Evolutionary conservation across 1,140 invertebrate genomes (phyloP).

Genomic region (Drosophila virilis): DNA sequence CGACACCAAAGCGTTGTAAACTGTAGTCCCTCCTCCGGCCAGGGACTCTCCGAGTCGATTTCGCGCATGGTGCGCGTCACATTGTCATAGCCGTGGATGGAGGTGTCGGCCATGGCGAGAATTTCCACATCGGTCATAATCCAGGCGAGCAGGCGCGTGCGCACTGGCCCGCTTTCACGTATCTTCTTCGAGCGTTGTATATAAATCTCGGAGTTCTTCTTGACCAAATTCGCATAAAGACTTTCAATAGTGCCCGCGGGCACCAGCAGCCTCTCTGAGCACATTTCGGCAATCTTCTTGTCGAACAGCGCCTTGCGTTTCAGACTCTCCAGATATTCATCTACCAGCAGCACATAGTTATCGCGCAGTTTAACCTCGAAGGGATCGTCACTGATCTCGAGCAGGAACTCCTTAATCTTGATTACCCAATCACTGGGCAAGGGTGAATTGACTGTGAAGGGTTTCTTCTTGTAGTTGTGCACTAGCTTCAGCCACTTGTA

Average conservation of each 20-base stretch:
- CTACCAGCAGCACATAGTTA: conserved; percentile 97
- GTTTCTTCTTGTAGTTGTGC: conserved; percentile 90
- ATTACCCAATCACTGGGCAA: conserved; percentile 95
- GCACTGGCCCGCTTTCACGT: conserved; percentile 88
- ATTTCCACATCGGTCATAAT: conserved; percentile 91
- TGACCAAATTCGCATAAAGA: conserved; percentile 92
- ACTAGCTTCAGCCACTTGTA: conserved; percentile 96
- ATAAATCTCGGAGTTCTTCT: conserved; percentile 97
- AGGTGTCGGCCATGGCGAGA: conserved; percentile 93
- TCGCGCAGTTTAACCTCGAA: conserved; percentile 98
- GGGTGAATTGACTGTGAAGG: conserved; percentile 88
- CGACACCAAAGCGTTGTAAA: conserved; percentile 98
- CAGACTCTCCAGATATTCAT: conserved; percentile 97
- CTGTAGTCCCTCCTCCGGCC: conserved; percentile 95
- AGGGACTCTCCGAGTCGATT: conserved; percentile 94
- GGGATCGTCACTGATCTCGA: conserved; percentile 98
- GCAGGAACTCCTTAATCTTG: conserved; percentile 92
- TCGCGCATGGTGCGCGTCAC: conserved; percentile 90
- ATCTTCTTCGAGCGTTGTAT: conserved; percentile 95
- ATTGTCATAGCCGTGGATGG: conserved; percentile 93
- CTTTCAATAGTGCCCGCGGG: conserved; percentile 93
- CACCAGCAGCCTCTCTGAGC: conserved; percentile 92
- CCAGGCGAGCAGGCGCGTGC: conserved; percentile 93
- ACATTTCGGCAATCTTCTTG: conserved; percentile 89
- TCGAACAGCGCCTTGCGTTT: conserved; percentile 96